phyloP scores from a whole-genome alignment of 1,140 invertebrate species.

The Mamestra configurata region DNA sequence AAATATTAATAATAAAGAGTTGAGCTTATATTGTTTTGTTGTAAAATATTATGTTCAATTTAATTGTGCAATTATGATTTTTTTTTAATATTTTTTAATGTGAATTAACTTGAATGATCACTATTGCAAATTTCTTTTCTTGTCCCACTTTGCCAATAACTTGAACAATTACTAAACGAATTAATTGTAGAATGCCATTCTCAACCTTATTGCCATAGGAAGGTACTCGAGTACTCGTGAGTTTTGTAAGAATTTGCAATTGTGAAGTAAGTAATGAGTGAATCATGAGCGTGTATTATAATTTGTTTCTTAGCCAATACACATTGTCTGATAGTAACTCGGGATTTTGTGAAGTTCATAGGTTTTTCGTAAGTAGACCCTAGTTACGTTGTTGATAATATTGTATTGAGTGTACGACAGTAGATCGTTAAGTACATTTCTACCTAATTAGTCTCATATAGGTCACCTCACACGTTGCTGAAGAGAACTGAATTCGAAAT shows the following conservation, averaged over 20 bases:
- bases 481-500: conserved; percentile 42
- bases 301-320: conserved; percentile 65
- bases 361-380: conserved; percentile 73
- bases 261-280: conserved; percentile 52
- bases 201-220: conserved; percentile 36
- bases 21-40: conserved; percentile 73
- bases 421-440: conserved; percentile 78
- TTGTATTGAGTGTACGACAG: conserved; percentile 75
- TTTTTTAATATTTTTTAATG: conserved; percentile 61
- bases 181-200: conserved; percentile 63
- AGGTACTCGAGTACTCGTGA: conserved; percentile 48
- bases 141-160: conserved; percentile 64
- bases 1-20: conserved; percentile 55
- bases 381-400: conserved; percentile 83
- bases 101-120: conserved; percentile 50
- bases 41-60: conserved; percentile 66
- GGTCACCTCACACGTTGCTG: conserved; percentile 74
- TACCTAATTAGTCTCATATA: conserved; percentile 81
- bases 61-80: conserved; percentile 67
- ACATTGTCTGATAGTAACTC: conserved; percentile 65
- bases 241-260: conserved; percentile 60
- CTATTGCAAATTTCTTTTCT: conserved; percentile 67
- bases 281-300: conserved; percentile 48
- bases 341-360: conserved; percentile 80
- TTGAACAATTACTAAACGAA: conserved; percentile 62